Evolutionary conservation across 1,140 invertebrate species (phyloP), one percentile per base, ranked within the genome.

Genomic region (Bombus sylvicola): DNA sequence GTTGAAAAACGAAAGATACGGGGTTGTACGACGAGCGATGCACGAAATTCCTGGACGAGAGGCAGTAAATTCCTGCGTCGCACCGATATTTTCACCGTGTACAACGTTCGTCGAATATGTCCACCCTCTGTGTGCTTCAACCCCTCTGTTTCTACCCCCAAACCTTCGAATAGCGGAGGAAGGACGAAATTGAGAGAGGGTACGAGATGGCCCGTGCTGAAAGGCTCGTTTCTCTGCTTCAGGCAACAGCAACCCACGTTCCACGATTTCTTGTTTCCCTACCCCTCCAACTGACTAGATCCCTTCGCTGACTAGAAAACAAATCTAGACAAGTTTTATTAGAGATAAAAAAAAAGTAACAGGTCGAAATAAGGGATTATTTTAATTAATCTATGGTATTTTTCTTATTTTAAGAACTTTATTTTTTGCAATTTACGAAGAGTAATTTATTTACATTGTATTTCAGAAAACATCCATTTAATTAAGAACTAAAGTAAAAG

Each of bases 21-120:
- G 15, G 22, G 5, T 31, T 57, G n/a, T 37, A 37, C 18, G 31
- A 41, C 28, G 47, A 53, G 18, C 47, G 47, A 53, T 53, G 71
- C 41, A 77, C 12, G 68, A 79, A 84, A 84, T 84, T 84, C 83
- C 83, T 71, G 39, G n/a, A 9, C 66, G 59, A n/a, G 31, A 25
- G 28, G 73, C 83, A 79, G 83, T 47, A 72, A 71, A 79, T 79
- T 79, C 83, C 83, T 31, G 28, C 31, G 66, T 71, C 39, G 64
- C 31, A 34, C 25, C 83, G 53, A 84, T 84, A 84, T 79, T 84
- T 84, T 84, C 75, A 69, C 37, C 22, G 31, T 72, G 25, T 77
- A 22, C 66, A 31, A 80, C 66, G 41, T 84, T 71, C 47, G 82
- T 79, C 47, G 66, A 72, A 62, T 72, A 80, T 80, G 75, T 72